Evolutionary conservation across 2,888 invertebrate species (phyloP).

Genomic region (Gonocerus acuteangulatus): DNA sequence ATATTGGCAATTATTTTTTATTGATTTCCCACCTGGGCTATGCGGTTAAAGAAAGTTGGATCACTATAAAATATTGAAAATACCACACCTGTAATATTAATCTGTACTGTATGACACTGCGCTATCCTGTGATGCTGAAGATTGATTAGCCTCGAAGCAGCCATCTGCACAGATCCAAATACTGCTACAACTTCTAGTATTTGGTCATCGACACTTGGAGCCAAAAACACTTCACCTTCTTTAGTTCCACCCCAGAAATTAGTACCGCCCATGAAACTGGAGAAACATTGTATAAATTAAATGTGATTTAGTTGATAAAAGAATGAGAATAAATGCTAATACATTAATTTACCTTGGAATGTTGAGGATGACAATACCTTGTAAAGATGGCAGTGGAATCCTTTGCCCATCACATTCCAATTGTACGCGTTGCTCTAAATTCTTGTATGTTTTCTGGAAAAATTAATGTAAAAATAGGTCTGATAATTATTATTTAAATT

Average conservation of each 20-base stretch:
- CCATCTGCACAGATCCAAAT: conserved; percentile 96
- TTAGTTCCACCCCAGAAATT: conserved; percentile 97
- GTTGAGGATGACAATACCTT: conserved; percentile 93
- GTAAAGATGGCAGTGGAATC: conserved; percentile 88
- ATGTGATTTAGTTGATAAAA: neutral
- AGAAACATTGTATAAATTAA: conserved; percentile 36
- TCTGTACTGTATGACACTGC: conserved; percentile 91
- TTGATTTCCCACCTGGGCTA: too few relatives aligned
- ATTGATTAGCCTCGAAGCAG: conserved; percentile 88
- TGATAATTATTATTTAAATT: too few relatives aligned
- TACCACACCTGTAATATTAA: conserved; percentile 78
- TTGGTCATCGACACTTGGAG: conserved; percentile 92
- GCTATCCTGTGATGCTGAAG: conserved; percentile 95
- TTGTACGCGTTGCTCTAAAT: conserved; percentile 89
- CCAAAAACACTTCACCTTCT: conserved; percentile 82
- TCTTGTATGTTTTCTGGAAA: conserved; percentile 81
- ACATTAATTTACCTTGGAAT: conserved; percentile 63
- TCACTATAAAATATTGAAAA: too few relatives aligned
- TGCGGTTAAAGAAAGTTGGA: too few relatives aligned
- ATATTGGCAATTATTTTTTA: too few relatives aligned
- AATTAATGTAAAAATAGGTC: conserved; percentile 14
- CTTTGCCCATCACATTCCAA: conserved; percentile 93
- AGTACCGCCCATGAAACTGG: conserved; percentile 94
- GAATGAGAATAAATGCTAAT: conserved; percentile 5
- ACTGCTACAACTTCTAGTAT: conserved; percentile 96